A percentile compares a stretch with the other conserved stretches of the same genome.
Evolutionary conservation across 2,797 vertebrate genomes (phyloP).

Genomic region (Paramormyrops hopkinsi): DNA sequence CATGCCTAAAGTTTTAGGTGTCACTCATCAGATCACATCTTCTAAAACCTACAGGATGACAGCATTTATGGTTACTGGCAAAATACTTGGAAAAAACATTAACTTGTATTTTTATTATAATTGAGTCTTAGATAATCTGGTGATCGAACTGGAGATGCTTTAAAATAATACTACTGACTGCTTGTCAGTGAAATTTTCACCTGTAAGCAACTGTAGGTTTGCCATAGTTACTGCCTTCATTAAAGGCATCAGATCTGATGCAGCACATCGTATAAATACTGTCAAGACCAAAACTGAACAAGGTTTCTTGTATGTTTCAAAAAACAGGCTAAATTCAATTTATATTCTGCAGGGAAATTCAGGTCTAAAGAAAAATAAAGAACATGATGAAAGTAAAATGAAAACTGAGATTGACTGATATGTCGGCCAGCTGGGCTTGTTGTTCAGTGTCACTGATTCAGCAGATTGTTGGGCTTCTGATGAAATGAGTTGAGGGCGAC

Average conservation of each 20-base stretch:
- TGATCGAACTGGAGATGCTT: neutral
- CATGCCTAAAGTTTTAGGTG: neutral
- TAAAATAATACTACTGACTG: neutral
- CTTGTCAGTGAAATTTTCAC: neutral
- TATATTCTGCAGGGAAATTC: neutral
- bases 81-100: neutral
- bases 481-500: conserved; percentile 8
- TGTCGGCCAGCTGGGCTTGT: neutral
- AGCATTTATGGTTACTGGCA: neutral
- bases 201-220: neutral
- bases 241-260: neutral
- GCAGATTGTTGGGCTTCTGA: conserved; percentile 19
- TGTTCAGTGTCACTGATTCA: conserved; percentile 21
- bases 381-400: neutral
- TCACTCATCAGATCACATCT: neutral
- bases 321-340: conserved; percentile 14
- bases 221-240: neutral
- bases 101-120: neutral
- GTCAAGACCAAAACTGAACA: neutral
- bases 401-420: neutral
- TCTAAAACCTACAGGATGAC: neutral
- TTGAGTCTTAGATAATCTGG: neutral
- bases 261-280: neutral
- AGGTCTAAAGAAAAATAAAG: neutral
- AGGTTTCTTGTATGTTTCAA: neutral